Evolutionary conservation across 1,140 invertebrate genomes (phyloP), one percentile per base, ranked within the genome.

Genomic region (Globodera ellingtonae): DNA sequence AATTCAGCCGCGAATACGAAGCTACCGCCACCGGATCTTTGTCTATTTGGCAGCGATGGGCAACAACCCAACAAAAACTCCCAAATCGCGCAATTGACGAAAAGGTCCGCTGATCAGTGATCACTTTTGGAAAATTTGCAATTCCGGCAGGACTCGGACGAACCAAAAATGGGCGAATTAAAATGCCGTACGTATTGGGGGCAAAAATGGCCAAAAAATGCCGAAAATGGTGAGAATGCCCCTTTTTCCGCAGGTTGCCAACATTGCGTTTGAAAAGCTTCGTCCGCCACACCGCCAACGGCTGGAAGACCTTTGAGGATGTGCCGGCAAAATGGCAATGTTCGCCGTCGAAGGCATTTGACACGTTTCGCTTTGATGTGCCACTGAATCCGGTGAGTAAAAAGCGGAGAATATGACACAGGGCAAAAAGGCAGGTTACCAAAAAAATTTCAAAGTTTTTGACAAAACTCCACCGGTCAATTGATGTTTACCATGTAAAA

Each of bases 231-330:
- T 13, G 10, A 10, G 56, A 59, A 50, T 7, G 50, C 50, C 50
- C 50, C 44, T 46, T 1, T 24, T 35, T 24, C 8, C 59, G 10
- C 80, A 88, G 87, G 87, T 88, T 4, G 94, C 94, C 86, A 98
- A 97, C 89, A 83, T 97, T 52, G 92, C 94, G 13, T 97, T 95
- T 88, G 91, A 94, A 73, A 97, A 98, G 90, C 92, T 92, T 94
- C 78, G 92, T 97, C 0, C 91, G 95, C 71, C 91, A 92, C 8
- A 93, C 94, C 10, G 92, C 91, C 78, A 94, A 97, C 84, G 91
- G 92, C 2, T 97, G 95, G 95, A 90, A 91, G 70, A 93, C 92
- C 0, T 92, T 93, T 82, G 92, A 93, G 84, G 95, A 97, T 87
- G 91, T 93, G 44, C 92, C 92, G 75, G 94, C 94, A 85, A 92